phyloP scores from a whole-genome alignment of 2,113 vertebrate genomes.

The Cololabis saira region DNA sequence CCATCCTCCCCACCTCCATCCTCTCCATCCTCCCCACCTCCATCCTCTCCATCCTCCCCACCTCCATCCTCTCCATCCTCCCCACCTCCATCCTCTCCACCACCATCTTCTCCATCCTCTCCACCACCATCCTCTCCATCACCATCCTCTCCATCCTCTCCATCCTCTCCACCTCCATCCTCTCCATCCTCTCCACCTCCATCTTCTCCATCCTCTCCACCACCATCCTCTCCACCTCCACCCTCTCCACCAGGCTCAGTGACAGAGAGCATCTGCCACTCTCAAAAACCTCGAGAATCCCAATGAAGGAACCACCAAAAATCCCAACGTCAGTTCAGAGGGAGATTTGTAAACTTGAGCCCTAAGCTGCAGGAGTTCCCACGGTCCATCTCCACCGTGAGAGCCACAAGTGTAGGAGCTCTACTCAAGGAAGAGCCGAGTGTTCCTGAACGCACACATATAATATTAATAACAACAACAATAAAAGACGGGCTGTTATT shows the following conservation, averaged over 20 bases:
- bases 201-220: too few species aligned
- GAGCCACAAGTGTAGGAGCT: background rate
- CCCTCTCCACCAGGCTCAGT: background rate
- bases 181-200: too few species aligned
- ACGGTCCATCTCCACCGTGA: background rate
- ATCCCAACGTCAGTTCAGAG: slow-evolving; percentile 27
- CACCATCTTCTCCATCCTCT: background rate
- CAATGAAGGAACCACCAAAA: slow-evolving; percentile 33
- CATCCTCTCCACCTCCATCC: background rate
- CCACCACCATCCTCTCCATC: too few species aligned
- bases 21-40: too few species aligned
- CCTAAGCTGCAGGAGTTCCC: background rate
- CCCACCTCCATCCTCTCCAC: too few species aligned
- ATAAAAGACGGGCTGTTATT: slow-evolving; percentile 11
- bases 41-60: background rate
- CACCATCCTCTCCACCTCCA: too few species aligned
- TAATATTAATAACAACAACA: background rate
- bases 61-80: background rate
- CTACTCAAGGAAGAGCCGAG: background rate
- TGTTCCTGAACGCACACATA: background rate
- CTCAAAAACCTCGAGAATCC: slow-evolving; percentile 57
- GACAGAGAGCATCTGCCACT: slow-evolving; percentile 46
- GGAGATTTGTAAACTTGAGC: slow-evolving; percentile 39
- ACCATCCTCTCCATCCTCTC: background rate
- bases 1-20: background rate